Conservation (phyloP, 2,888 invertebrate species). For the Rhagophthalmus giganteus region DNA sequence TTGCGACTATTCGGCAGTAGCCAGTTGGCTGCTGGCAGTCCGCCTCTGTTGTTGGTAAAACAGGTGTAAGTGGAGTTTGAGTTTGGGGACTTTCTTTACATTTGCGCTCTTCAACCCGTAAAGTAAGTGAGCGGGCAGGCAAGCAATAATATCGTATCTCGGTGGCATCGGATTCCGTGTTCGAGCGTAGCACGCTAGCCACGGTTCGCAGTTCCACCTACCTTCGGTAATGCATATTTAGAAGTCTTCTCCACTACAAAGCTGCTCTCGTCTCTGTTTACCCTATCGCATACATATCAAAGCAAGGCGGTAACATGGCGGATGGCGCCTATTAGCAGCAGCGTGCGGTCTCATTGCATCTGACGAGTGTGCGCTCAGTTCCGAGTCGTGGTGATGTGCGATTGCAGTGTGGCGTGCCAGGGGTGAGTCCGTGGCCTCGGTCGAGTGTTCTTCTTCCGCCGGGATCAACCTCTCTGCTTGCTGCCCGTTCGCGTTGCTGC, state of each 20-base stretch:
- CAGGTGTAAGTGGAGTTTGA: slow-evolving; percentile 22
- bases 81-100: slow-evolving; percentile 9
- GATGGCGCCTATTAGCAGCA: slow-evolving; percentile 48
- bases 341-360: slow-evolving; percentile 44
- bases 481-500: slow-evolving; percentile 7
- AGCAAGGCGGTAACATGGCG: slow-evolving; percentile 46
- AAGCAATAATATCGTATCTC: slow-evolving; percentile 4
- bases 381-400: slow-evolving; percentile 43
- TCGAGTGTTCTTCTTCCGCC: slow-evolving; percentile 27
- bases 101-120: slow-evolving; percentile 3
- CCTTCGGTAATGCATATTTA: slow-evolving; percentile 32
- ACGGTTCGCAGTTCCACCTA: slow-evolving; percentile 31
- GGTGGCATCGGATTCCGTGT: slow-evolving; percentile 20
- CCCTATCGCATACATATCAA: slow-evolving; percentile 45
- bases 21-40: slow-evolving; percentile 5
- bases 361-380: slow-evolving; percentile 44
- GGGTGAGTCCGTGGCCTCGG: slow-evolving; percentile 31
- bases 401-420: slow-evolving; percentile 38
- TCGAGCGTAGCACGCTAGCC: slow-evolving; percentile 24
- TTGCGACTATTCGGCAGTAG: slow-evolving; percentile 3
- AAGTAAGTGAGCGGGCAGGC: not conserved
- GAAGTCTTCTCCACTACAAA: slow-evolving; percentile 33
- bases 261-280: slow-evolving; percentile 41
- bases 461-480: slow-evolving; percentile 18
- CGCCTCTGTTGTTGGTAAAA: slow-evolving; percentile 17